Base-by-base conservation (phyloP, 2,888 invertebrate genomes). In the Eristalis intricaria region DNA sequence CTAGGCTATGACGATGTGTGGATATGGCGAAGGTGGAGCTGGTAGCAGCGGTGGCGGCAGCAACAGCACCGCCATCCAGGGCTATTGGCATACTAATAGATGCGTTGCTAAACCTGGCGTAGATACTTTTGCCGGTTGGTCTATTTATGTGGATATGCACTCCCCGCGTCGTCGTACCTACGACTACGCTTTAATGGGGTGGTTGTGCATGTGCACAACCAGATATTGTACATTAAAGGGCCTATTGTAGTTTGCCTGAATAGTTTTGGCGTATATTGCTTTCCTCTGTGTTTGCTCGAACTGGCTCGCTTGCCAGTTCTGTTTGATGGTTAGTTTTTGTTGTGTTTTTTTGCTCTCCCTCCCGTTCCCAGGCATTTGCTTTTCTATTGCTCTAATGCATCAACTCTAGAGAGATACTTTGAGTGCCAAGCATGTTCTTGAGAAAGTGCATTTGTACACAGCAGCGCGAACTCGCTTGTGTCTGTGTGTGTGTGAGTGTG, bases 81-180 rank as follows among this genome's bases (percentile, higher is more conserved):
- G 84, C 84, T 87, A 87, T 87, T 87, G 87, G 87, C 84, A 87
- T 87, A 87, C 87, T 87, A 87, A 84, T 87, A 87, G 87, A 87
- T 87, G 87, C 87, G 79, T 87, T 80, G 73, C 87, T 87, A 87
- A 87, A 87, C 87, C 87, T 87, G 87, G 87, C 76, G 87, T 69
- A 84, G 87, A 87, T 87, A 84, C 80, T 87, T 87, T 87, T 87
- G 87, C 87, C 87, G 87, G 84, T 87, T 87, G 87, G 87, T 87
- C 87, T 87, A 87, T 87, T 87, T 87, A 87, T 87, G 87, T 87
- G 87, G 43, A 84, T 87, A 80, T 87, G 76, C 19, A 50, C 19
- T 50, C 50, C 50, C 50, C 50, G n/a, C 50, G 50, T 19, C 50
- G 19, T 84, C n/a, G n/a, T n/a, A n/a, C n/a, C n/a, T n/a, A 76